These are phyloP conservation scores for Styela clava DNA, from an alignment of 23 tunicate species.

Conservation along the genomic window DNA sequence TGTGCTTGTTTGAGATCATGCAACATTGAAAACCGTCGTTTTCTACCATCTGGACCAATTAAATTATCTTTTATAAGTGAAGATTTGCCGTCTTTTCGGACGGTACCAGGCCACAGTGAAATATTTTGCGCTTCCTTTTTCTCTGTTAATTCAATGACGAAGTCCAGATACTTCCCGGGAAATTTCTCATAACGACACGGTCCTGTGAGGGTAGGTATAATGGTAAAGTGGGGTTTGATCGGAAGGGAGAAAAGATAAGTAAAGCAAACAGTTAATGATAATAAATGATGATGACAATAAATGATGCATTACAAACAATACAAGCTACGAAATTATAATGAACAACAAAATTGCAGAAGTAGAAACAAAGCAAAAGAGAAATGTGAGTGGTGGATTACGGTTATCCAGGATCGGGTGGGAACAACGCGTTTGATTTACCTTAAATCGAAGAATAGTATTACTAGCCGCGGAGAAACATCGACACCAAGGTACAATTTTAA, in stretches of 20 bases:
- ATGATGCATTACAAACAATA: too few species aligned
- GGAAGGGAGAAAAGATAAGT: not conserved
- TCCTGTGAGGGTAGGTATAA: slow-evolving; percentile 31
- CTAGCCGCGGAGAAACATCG: not conserved
- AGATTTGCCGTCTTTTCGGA: not conserved
- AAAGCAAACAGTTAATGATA: not conserved
- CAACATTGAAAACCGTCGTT: slow-evolving; percentile 44
- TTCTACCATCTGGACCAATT: slow-evolving; percentile 22
- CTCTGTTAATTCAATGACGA: slow-evolving; percentile 46
- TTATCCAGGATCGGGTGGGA: not conserved
- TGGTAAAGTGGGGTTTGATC: not conserved
- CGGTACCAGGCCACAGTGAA: slow-evolving; percentile 4
- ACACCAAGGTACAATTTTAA: too few species aligned
- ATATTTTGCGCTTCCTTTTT: slow-evolving; percentile 47
- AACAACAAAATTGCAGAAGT: too few species aligned
- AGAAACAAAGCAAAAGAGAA: too few species aligned
- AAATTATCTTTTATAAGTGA: slow-evolving; percentile 8
- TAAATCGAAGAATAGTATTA: not conserved
- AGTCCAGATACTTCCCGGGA: slow-evolving; percentile 75
- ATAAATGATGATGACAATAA: not conserved
- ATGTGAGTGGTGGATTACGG: too few species aligned
- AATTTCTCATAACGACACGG: slow-evolving; percentile 51
- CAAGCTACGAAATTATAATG: too few species aligned
- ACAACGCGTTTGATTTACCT: not conserved
- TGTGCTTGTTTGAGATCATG: slow-evolving; percentile 49